Evolutionary conservation across 1,140 invertebrate species (phyloP), one percentile per base, ranked within the genome.

Genomic region (Arion vulgaris): DNA sequence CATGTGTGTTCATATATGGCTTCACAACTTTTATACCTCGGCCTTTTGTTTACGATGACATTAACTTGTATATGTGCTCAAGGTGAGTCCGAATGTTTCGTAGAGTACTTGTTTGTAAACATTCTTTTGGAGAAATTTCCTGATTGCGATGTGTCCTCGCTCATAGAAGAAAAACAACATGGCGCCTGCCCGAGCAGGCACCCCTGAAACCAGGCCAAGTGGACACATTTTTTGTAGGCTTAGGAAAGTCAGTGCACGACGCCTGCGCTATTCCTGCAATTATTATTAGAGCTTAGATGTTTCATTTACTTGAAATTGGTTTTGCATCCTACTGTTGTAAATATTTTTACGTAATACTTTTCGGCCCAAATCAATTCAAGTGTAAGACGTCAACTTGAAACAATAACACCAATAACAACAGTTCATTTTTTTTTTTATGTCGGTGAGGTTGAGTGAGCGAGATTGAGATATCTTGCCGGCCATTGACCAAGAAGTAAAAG

Each of bases 1-100:
- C 80, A 84, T 84, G 83, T 84, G 83, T 80, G 73, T 80, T 84
- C 80, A 84, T 84, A 84, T 84, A 84, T 84, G 83, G 83, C 83
- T 80, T 80, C 83, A 81, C 80, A 73, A 72, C 83, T 81, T 82
- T 77, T 84, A 82, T 84, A 84, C 80, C 83, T 84, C 83, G 80
- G 83, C 83, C 68, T 84, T 84, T 82, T 84, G 83, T 84, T 84
- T 84, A 76, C 83, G 83, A 84, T 84, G 81, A 78, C 83, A 84
- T 72, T 84, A 66, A 51, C 74, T 73, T 80, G 75, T 76, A 57
- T 84, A 81, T 78, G 36, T 57, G 80, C 68, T 45, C 74, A 84
- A 76, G 83, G 83, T 84, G 73, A 82, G 83, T 84, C 41, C 7
- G 45, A 71, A 38, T 79, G 74, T 73, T 84, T n/a, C n/a, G 51